A percentile compares a stretch with the other conserved stretches of the same genome.
Evolutionary conservation across 2,888 invertebrate genomes (phyloP).

Genomic region (Lasioglossum malachurum): DNA sequence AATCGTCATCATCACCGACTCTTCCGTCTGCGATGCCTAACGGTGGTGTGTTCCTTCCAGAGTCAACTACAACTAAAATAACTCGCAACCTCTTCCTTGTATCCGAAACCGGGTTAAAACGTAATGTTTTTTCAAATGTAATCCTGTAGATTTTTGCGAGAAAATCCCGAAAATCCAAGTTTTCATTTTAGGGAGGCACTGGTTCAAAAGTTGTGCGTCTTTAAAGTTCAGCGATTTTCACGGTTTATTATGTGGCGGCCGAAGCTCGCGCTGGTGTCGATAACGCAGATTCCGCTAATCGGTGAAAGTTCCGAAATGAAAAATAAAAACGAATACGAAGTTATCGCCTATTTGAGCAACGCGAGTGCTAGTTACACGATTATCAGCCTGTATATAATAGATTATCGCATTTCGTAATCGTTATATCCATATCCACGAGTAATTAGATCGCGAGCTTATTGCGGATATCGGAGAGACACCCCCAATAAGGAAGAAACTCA

Average conservation of each 20-base stretch:
- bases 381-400: not conserved
- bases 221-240: too few relatives aligned
- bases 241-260: too few relatives aligned
- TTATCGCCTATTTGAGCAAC: not conserved
- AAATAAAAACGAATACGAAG: not conserved
- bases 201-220: too few relatives aligned
- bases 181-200: too few relatives aligned
- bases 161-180: too few relatives aligned
- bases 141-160: too few relatives aligned
- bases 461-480: not conserved
- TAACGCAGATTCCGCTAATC: not conserved
- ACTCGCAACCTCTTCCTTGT: too few relatives aligned
- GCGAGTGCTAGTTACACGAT: not conserved
- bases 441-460: not conserved
- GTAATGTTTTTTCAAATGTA: too few relatives aligned
- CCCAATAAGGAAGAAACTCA: conserved; percentile 4
- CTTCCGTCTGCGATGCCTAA: not conserved
- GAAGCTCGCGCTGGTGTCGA: too few relatives aligned
- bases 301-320: not conserved
- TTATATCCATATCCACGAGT: not conserved
- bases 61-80: too few relatives aligned
- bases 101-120: too few relatives aligned
- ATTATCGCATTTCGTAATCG: not conserved
- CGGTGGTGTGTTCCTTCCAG: not conserved
- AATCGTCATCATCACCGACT: conserved; percentile 3